These are phyloP conservation scores for Epinephelus coioides DNA, from an alignment of 2,797 vertebrate genomes.

Conservation along the genomic window DNA sequence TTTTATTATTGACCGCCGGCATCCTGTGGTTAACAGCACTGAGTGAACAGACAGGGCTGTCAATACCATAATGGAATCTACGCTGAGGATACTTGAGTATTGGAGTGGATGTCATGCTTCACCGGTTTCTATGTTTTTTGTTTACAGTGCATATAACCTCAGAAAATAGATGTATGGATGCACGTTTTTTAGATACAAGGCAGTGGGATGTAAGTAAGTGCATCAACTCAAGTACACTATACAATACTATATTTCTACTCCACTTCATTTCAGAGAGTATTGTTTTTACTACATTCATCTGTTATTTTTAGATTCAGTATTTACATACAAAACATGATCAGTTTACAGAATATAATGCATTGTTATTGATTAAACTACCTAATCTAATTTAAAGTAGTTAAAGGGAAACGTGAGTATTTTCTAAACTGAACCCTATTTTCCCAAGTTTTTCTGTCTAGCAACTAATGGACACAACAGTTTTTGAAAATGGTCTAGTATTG, in stretches of 20 bases:
- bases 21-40: conserved; percentile 40
- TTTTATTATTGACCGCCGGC: conserved; percentile 36
- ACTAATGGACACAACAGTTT: no score
- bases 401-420: no score
- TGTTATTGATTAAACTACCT: not conserved
- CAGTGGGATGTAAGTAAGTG: no score
- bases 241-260: no score
- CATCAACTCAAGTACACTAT: no score
- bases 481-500: no score
- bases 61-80: conserved; percentile 34
- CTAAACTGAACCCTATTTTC: no score
- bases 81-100: conserved; percentile 6
- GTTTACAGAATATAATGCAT: not conserved
- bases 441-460: no score
- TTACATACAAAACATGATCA: not conserved
- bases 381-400: not conserved
- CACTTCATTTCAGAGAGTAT: not conserved
- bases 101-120: conserved; percentile 17
- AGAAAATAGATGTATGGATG: not conserved
- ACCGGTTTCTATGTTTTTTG: conserved; percentile 7
- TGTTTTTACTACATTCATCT: not conserved
- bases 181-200: not conserved
- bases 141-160: not conserved
- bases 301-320: not conserved
- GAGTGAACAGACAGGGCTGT: conserved; percentile 37